Percentiles rank a stretch among this genome's conserved stretches.
Conservation (phyloP, 2,888 invertebrate genomes). For the Steinernema carpocapsae region DNA sequence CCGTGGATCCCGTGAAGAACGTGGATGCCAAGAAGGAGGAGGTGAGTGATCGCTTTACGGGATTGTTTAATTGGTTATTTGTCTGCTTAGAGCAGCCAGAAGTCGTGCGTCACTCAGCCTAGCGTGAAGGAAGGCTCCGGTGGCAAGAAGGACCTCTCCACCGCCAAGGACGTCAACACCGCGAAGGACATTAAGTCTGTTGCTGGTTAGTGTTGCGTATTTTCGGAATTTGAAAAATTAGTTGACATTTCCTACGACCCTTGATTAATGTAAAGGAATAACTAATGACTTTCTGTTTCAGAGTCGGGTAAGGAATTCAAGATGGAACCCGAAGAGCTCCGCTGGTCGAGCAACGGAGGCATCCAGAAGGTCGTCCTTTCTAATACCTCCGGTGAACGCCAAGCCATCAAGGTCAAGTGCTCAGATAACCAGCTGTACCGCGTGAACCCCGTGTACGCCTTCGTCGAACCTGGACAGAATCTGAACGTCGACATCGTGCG, state of each 20-base stretch:
- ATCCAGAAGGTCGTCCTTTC: conserved; percentile 42
- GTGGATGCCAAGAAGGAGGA: conserved; percentile 14
- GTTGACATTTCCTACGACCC: too few relatives aligned
- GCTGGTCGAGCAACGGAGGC: conserved; percentile 41
- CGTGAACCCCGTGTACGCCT: conserved; percentile 49
- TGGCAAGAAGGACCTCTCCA: not conserved
- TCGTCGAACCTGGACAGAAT: conserved; percentile 45
- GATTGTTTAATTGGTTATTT: too few relatives aligned
- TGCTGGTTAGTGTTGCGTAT: not conserved
- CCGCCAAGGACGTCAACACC: not conserved
- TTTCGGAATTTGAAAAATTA: conserved; percentile 5
- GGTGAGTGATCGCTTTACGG: too few relatives aligned
- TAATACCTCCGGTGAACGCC: conserved; percentile 42
- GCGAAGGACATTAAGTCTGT: not conserved
- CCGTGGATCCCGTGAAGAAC: not conserved
- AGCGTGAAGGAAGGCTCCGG: conserved; percentile 21
- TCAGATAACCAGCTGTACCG: conserved; percentile 47
- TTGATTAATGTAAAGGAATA: not conserved
- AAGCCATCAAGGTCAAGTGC: conserved; percentile 47
- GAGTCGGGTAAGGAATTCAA: conserved; percentile 32
- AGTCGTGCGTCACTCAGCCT: conserved; percentile 13
- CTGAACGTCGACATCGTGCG: conserved; percentile 45
- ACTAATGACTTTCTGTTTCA: conserved; percentile 13
- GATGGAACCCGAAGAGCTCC: conserved; percentile 47
- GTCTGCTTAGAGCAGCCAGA: not conserved